Percentiles rank a stretch among this genome's conserved stretches.
Evolutionary conservation across 2,113 vertebrate genomes (phyloP).

Genomic region (Pseudois nayaur): DNA sequence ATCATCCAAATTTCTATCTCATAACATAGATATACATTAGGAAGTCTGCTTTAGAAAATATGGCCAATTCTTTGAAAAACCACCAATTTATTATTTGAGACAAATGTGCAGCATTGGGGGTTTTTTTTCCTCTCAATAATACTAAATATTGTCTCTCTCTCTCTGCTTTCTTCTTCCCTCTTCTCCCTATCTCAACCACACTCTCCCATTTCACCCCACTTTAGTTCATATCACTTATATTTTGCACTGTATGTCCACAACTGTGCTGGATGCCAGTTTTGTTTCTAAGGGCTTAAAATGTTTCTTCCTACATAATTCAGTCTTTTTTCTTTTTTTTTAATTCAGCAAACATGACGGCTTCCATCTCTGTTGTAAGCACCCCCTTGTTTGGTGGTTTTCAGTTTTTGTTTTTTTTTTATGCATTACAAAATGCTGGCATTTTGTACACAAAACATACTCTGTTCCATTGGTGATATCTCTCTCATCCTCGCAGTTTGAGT

Average conservation of each 20-base stretch:
- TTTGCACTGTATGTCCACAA: neutral
- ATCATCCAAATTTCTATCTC: neutral
- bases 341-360: neutral
- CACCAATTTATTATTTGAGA: neutral
- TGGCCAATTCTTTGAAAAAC: neutral
- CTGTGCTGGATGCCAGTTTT: neutral
- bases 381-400: neutral
- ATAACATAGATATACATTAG: neutral
- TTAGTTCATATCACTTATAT: too few relatives aligned
- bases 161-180: neutral
- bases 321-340: neutral
- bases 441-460: neutral
- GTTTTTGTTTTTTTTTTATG: neutral
- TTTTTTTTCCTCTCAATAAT: too few relatives aligned
- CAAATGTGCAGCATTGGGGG: neutral
- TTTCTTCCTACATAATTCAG: neutral
- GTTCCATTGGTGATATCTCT: fast-evolving
- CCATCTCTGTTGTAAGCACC: neutral
- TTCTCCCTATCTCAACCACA: fast-evolving
- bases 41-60: neutral
- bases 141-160: neutral
- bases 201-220: neutral
- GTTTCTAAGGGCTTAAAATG: neutral
- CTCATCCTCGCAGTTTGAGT: neutral
- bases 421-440: neutral